Conservation (phyloP, 2,113 vertebrate species). For the Apistogramma diplotaenia region DNA sequence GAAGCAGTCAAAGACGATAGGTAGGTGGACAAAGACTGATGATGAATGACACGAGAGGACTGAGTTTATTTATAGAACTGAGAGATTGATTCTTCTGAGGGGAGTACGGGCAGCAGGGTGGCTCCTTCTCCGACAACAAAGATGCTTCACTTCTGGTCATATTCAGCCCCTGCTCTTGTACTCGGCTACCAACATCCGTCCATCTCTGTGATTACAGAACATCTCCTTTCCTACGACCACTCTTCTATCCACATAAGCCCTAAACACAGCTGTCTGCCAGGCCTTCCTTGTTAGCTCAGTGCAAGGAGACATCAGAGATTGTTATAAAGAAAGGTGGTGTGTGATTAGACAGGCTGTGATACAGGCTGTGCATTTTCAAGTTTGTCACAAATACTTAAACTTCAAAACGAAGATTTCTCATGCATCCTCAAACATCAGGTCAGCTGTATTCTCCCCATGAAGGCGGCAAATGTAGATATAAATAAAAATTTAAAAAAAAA, state of each 20-base stretch:
- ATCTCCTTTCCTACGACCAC: conserved; percentile 37
- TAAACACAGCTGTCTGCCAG: conserved; percentile 26
- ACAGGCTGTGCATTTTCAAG: conserved; percentile 35
- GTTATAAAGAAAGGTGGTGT: conserved; percentile 7
- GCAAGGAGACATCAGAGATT: conserved; percentile 7
- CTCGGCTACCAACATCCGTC: conserved; percentile 24
- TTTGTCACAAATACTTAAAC: conserved; percentile 41
- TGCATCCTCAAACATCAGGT: neutral
- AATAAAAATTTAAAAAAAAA: neutral
- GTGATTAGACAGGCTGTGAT: conserved; percentile 26
- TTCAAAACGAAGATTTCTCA: neutral
- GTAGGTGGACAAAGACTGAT: conserved; percentile 44
- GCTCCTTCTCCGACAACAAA: conserved; percentile 49
- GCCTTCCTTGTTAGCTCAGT: conserved; percentile 1
- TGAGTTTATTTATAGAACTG: conserved; percentile 32
- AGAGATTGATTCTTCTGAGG: conserved; percentile 45
- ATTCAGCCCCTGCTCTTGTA: conserved; percentile 12
- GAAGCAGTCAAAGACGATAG: conserved; percentile 45
- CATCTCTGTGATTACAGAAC: conserved; percentile 53
- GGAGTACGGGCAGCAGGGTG: conserved; percentile 17
- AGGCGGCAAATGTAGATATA: neutral
- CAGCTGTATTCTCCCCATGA: neutral
- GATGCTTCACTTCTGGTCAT: conserved; percentile 39
- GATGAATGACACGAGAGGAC: conserved; percentile 46
- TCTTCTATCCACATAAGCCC: conserved; percentile 39